Evolutionary conservation across 1,140 invertebrate species (phyloP).

Genomic region (Bombus superbus): DNA sequence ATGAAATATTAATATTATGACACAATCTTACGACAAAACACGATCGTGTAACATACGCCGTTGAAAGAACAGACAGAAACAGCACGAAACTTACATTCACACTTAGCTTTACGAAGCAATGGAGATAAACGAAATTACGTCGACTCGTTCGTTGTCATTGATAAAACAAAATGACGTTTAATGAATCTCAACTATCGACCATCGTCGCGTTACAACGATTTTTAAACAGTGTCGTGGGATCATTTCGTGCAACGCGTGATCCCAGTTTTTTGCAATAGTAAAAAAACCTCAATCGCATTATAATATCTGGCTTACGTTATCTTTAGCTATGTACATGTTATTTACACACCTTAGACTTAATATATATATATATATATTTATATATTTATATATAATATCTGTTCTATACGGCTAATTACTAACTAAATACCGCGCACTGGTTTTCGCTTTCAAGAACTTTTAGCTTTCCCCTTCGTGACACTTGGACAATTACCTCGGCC

Average conservation of each 20-base stretch:
- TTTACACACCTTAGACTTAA: constrained; percentile 66
- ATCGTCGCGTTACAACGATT: not conserved
- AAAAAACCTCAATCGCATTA: constrained; percentile 54
- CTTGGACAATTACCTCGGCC: constrained; percentile 18
- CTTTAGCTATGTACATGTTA: constrained; percentile 66
- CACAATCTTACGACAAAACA: not conserved
- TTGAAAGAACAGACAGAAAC: not conserved
- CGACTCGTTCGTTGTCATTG: constrained; percentile 35
- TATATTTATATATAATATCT: constrained; percentile 14
- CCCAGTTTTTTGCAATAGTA: constrained; percentile 48
- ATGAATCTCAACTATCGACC: not conserved
- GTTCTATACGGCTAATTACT: constrained; percentile 18
- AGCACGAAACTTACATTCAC: not conserved
- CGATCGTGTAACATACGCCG: not conserved
- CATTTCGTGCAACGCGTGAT: constrained; percentile 3
- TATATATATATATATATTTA: not conserved
- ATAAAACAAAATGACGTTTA: constrained; percentile 25
- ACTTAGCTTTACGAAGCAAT: not conserved
- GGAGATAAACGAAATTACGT: not conserved
- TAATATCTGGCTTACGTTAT: constrained; percentile 51
- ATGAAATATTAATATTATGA: not conserved
- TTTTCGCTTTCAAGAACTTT: not conserved
- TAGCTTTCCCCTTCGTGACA: not conserved
- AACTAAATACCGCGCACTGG: constrained; percentile 21
- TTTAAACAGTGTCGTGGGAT: constrained; percentile 5